phyloP scores from a whole-genome alignment of 2,888 invertebrate species.

The Punctoribates punctum region DNA sequence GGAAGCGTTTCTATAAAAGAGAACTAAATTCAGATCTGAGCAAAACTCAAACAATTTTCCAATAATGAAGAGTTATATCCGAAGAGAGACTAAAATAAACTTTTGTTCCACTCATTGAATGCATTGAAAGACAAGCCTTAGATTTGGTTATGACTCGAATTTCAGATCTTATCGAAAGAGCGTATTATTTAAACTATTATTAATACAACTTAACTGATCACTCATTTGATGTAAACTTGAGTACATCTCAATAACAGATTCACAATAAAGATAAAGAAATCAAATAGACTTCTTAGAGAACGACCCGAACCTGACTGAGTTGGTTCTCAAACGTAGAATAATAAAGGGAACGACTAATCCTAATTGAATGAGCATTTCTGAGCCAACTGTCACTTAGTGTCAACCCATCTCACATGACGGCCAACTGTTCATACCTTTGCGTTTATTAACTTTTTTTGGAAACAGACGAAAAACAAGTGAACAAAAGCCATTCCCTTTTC shows the following conservation, averaged over 20 bases:
- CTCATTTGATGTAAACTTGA: background rate
- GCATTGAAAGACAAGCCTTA: background rate
- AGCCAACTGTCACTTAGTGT: slow-evolving; percentile 24
- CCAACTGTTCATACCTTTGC: background rate
- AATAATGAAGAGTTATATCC: background rate
- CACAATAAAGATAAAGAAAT: slow-evolving; percentile 23
- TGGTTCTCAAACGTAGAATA: background rate
- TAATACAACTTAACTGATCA: background rate
- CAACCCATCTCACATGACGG: background rate
- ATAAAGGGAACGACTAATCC: background rate
- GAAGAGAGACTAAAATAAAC: background rate
- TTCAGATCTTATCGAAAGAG: background rate
- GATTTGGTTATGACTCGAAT: background rate
- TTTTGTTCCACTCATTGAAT: background rate
- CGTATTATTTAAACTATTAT: background rate
- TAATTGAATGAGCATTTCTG: slow-evolving; percentile 21
- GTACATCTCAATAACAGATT: slow-evolving; percentile 16
- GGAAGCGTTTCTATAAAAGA: background rate
- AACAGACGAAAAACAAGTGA: background rate
- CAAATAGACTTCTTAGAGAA: slow-evolving; percentile 11
- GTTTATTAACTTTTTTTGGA: slow-evolving; percentile 10
- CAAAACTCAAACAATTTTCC: background rate
- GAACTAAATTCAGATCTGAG: background rate
- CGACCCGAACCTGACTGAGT: background rate
- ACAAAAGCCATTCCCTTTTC: background rate